Evolutionary conservation across 1,140 invertebrate genomes (phyloP), one percentile per base, ranked within the genome.

Genomic region (Tetragonula clypearis): DNA sequence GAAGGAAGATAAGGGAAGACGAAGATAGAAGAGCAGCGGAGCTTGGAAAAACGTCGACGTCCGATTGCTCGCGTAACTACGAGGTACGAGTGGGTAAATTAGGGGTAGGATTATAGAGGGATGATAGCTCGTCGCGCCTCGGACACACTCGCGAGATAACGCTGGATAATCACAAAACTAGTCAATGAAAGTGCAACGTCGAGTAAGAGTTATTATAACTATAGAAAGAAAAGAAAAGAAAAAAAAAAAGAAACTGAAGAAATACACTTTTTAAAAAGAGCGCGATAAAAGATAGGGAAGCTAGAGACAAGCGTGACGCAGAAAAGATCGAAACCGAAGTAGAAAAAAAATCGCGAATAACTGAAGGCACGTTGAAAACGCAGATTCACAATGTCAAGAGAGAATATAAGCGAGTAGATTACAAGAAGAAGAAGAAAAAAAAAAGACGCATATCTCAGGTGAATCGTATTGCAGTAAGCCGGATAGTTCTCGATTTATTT

Each of bases 121-220:
- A 71, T 23, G 56, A 82, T 78, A 26, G 81, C 87, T 72, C 79
- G 75, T 77, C 75, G 74, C 79, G 86, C 68, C 73, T 84, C 78
- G 84, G 79, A 71, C 60, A 79, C 66, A 76, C 83, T 86, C 88
- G 88, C 87, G 88, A 83, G 56, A 87, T 76, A 65, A 87, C 84
- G 87, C 83, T 84, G 82, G 77, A 82, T 78, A 92, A 92, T 90
- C 92, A 94, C 93, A 92, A 94, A 95, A 94, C 94, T 95, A 95
- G 94, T 95, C 94, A 95, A 95, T 95, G 92, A 94, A 94, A 95
- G 94, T 95, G 94, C 94, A 95, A 95, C 94, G 92, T 94, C 91
- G 91, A 88, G 86, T 92, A 92, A 93, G 90, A 86, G 91, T 93
- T 91, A 93, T 92, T 92, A 92, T 92, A 92, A 91, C 86, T 91